These are phyloP conservation scores for Aricia artaxerxes DNA, from an alignment of 2,888 invertebrate species.

Conservation along the genomic window DNA sequence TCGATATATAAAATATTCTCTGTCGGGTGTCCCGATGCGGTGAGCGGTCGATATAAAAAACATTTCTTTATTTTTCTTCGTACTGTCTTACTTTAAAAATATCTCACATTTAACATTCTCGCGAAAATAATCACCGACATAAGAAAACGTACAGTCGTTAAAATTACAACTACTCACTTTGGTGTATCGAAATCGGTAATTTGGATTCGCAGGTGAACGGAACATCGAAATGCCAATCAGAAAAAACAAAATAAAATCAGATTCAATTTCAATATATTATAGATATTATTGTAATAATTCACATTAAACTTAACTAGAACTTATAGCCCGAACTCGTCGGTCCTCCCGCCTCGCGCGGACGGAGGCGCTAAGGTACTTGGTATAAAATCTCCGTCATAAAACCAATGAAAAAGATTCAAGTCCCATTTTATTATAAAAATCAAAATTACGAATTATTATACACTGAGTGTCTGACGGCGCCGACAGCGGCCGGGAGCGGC, in stretches of 20 bases:
- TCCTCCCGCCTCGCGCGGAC: slow-evolving; percentile 70
- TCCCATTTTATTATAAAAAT: slow-evolving; percentile 81
- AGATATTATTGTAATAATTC: slow-evolving; percentile 79
- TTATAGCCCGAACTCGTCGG: slow-evolving; percentile 79
- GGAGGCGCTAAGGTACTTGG: slow-evolving; percentile 78
- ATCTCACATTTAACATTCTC: slow-evolving; percentile 30
- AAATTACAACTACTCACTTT: slow-evolving; percentile 26
- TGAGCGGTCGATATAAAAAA: slow-evolving; percentile 33
- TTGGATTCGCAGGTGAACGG: slow-evolving; percentile 54
- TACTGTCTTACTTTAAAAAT: slow-evolving; percentile 28
- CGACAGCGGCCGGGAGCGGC: slow-evolving; percentile 64
- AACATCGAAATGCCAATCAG: slow-evolving; percentile 72
- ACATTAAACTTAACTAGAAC: slow-evolving; percentile 79
- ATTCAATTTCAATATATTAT: slow-evolving; percentile 81
- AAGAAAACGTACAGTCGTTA: slow-evolving; percentile 25
- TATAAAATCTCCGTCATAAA: slow-evolving; percentile 80
- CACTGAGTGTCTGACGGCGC: slow-evolving; percentile 66
- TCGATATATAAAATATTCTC: slow-evolving; percentile 28
- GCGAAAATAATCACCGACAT: slow-evolving; percentile 28
- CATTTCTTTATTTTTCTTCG: slow-evolving; percentile 29
- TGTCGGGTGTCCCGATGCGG: slow-evolving; percentile 20
- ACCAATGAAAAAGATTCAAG: slow-evolving; percentile 80
- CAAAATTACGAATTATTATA: slow-evolving; percentile 81
- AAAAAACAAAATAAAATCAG: slow-evolving; percentile 79
- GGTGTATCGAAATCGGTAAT: slow-evolving; percentile 40